These are phyloP conservation scores for Pitangus sulphuratus DNA, from an alignment of 2,797 vertebrate genomes.

Conservation along the genomic window DNA sequence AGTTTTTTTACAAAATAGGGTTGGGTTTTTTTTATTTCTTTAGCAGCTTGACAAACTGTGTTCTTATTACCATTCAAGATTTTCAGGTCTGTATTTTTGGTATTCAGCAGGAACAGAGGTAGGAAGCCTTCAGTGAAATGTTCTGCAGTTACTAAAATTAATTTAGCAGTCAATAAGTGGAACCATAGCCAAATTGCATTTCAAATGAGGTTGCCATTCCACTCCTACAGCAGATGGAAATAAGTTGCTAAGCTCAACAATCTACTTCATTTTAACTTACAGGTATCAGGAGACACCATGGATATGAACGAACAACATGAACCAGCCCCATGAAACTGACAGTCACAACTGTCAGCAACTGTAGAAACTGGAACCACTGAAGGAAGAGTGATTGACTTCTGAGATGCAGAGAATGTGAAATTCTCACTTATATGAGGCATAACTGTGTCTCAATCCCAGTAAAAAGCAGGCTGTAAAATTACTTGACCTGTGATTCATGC, in stretches of 20 bases:
- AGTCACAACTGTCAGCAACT: background rate
- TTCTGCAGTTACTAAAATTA: conserved; percentile 3
- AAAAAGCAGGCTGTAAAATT: background rate
- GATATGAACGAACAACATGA: background rate
- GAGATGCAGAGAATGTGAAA: background rate
- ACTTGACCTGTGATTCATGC: background rate
- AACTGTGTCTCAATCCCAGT: background rate
- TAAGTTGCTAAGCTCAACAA: background rate
- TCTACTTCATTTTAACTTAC: background rate
- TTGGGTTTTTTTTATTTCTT: background rate
- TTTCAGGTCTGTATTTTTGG: conserved; percentile 27
- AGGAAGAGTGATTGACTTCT: background rate
- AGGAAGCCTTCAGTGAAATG: conserved; percentile 22
- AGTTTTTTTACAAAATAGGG: background rate
- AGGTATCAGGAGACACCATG: background rate
- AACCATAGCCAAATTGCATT: conserved; percentile 5
- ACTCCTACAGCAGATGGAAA: conserved; percentile 3
- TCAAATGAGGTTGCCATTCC: background rate
- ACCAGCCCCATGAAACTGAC: background rate
- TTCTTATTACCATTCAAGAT: background rate
- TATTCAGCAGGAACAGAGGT: conserved; percentile 4
- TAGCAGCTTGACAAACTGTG: background rate
- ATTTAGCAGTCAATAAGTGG: conserved; percentile 21
- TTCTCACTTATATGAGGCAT: background rate
- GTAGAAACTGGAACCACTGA: background rate